Percentiles rank a stretch among this genome's conserved stretches.
These are phyloP conservation scores for Globicephala melas DNA, from an alignment of 2,113 vertebrate species.

Conservation along the genomic window DNA sequence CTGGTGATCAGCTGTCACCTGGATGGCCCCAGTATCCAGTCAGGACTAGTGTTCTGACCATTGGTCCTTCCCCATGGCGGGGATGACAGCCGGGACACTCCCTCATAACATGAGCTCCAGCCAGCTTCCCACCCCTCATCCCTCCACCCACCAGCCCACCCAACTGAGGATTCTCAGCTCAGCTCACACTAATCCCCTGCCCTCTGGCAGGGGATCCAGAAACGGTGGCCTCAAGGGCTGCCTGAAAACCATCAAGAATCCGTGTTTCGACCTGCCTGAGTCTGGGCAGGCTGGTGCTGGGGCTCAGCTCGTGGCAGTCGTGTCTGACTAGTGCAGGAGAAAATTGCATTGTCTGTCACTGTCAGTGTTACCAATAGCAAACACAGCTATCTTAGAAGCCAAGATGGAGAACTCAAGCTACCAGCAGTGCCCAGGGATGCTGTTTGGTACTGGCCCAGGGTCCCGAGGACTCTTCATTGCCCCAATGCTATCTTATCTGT, in stretches of 20 bases:
- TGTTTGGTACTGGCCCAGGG: background rate
- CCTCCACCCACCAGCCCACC: background rate
- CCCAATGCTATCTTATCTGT: background rate
- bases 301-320: background rate
- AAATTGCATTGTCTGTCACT: constrained; percentile 51
- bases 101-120: background rate
- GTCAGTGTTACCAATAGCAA: constrained; percentile 40
- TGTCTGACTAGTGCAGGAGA: constrained; percentile 33
- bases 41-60: background rate
- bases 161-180: background rate
- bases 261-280: background rate
- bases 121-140: background rate
- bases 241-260: constrained; percentile 22
- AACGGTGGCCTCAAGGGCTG: background rate
- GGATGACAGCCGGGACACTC: background rate
- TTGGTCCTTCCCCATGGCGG: background rate
- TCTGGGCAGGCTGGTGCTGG: background rate
- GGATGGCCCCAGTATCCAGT: background rate
- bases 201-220: background rate
- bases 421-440: constrained; percentile 17
- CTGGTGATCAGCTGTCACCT: background rate
- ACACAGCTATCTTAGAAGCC: constrained; percentile 40
- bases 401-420: background rate
- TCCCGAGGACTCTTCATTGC: constrained; percentile 26
- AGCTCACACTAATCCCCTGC: background rate